These are phyloP conservation scores for Oncorhynchus masou DNA, from an alignment of 2,113 vertebrate species.

Conservation along the genomic window DNA sequence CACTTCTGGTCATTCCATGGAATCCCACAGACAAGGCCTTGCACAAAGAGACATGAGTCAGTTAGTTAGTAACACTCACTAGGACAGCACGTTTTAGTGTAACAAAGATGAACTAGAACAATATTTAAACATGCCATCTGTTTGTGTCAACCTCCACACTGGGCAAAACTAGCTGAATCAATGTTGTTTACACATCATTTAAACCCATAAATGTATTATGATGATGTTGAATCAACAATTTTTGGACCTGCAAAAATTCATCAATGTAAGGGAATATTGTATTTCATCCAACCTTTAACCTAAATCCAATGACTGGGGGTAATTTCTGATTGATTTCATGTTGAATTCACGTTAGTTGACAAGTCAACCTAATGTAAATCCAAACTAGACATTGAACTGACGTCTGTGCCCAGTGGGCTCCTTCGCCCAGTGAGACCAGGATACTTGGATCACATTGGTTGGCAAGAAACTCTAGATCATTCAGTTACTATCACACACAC, in stretches of 20 bases:
- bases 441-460: constrained; percentile 23
- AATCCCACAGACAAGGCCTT: constrained; percentile 8
- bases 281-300: no score
- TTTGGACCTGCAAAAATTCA: not conserved
- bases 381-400: no score
- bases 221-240: no score
- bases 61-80: not conserved
- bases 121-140: constrained; percentile 3
- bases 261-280: no score
- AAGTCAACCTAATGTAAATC: no score
- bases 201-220: no score
- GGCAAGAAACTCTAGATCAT: constrained; percentile 4
- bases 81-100: not conserved
- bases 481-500: not conserved
- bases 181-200: no score
- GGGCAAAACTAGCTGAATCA: no score
- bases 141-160: not conserved
- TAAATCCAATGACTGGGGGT: no score
- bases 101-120: not conserved
- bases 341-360: no score
- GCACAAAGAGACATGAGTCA: not conserved
- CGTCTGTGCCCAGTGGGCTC: not conserved
- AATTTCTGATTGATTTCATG: no score
- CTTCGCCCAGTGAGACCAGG: constrained; percentile 7
- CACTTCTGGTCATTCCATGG: constrained; percentile 43